These are phyloP conservation scores for Pilophorus perplexus DNA, from an alignment of 2,888 invertebrate species.

Conservation along the genomic window DNA sequence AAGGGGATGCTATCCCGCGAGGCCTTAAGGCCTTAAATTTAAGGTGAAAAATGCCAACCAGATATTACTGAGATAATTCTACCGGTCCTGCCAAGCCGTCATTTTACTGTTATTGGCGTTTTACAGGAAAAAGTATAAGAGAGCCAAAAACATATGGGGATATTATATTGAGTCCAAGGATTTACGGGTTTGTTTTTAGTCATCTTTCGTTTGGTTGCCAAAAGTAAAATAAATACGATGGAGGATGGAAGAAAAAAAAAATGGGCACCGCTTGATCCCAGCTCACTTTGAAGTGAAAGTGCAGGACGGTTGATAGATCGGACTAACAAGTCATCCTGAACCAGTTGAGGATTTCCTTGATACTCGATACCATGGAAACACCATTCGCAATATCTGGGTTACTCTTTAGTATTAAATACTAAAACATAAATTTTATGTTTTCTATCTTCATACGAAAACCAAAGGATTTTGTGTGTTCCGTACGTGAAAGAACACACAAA, in stretches of 20 bases:
- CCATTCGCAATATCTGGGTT: too few species aligned
- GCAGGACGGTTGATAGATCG: too few species aligned
- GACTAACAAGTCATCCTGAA: too few species aligned
- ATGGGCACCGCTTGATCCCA: neutral
- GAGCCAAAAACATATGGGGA: neutral
- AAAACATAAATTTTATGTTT: too few species aligned
- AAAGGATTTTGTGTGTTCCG: neutral
- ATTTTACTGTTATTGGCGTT: neutral
- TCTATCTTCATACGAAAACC: too few species aligned
- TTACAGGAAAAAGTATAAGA: slow-evolving; percentile 2
- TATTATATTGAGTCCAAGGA: slow-evolving; percentile 20
- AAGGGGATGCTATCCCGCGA: neutral
- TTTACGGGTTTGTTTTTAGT: slow-evolving; percentile 2
- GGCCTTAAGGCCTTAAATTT: slow-evolving; percentile 1
- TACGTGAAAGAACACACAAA: neutral
- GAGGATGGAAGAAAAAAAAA: neutral
- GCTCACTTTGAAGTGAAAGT: slow-evolving; percentile 1
- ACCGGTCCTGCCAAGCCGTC: neutral
- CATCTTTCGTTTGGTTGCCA: slow-evolving; percentile 12
- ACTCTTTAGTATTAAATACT: too few species aligned
- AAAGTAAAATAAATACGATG: neutral
- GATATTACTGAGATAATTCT: neutral
- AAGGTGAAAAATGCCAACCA: neutral
- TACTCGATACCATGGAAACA: too few species aligned
- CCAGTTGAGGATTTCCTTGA: too few species aligned